Evolutionary conservation across 2,888 invertebrate genomes (phyloP).

Genomic region (Bellardia bayeri): DNA sequence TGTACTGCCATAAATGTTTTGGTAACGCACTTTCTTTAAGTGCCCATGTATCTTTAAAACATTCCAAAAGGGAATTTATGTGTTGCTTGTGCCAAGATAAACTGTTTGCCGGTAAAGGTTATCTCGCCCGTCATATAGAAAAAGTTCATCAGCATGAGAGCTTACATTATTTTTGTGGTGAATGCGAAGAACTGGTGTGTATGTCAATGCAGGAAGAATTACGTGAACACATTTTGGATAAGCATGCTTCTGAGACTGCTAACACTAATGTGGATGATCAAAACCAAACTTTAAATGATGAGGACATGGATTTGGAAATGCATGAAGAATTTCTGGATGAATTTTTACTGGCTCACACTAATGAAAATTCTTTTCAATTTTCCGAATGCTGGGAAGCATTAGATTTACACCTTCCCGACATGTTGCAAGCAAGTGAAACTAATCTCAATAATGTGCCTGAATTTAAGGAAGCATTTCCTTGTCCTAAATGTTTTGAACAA

Average conservation of each 20-base stretch:
- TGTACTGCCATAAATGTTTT: constrained; percentile 75
- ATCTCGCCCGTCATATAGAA: constrained; percentile 73
- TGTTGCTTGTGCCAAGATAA: constrained; percentile 73
- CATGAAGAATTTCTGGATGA: constrained; percentile 78
- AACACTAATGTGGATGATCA: neutral
- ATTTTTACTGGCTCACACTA: constrained; percentile 74
- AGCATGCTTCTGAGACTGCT: constrained; percentile 61
- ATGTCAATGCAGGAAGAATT: constrained; percentile 46
- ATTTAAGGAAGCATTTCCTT: constrained; percentile 69
- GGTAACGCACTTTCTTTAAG: constrained; percentile 63
- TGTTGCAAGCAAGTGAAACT: constrained; percentile 63
- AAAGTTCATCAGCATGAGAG: constrained; percentile 66
- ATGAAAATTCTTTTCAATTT: constrained; percentile 77
- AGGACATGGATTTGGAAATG: constrained; percentile 76
- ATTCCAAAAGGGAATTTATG: constrained; percentile 67
- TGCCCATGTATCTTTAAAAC: constrained; percentile 67
- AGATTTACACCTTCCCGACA: constrained; percentile 75
- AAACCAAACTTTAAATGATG: constrained; percentile 56
- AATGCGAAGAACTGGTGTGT: constrained; percentile 22
- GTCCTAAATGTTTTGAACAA: constrained; percentile 75
- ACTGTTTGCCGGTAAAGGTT: constrained; percentile 71
- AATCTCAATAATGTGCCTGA: constrained; percentile 24
- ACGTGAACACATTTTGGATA: constrained; percentile 67
- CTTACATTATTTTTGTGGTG: constrained; percentile 73
- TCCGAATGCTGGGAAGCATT: constrained; percentile 77